Percentiles rank a stretch among this genome's conserved stretches.
phyloP scores from a whole-genome alignment of 2,888 invertebrate genomes.

The Baronia brevicornis region DNA sequence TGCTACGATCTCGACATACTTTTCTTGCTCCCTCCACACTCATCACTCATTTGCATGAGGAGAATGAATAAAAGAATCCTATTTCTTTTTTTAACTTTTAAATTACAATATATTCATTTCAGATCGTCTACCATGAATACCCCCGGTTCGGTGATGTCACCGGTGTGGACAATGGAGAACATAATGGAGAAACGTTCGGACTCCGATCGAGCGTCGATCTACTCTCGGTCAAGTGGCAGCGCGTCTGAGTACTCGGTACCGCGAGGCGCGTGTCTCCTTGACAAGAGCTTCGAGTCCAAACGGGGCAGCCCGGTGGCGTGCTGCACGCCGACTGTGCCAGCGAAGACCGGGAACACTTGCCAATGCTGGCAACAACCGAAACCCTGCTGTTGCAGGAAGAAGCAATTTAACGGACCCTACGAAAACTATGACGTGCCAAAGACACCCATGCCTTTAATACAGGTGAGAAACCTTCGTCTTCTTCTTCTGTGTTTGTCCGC shows the following conservation, averaged over 20 bases:
- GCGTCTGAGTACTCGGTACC: slow-evolving; percentile 80
- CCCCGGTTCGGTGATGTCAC: slow-evolving; percentile 68
- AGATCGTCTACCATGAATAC: slow-evolving; percentile 77
- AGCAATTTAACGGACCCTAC: slow-evolving; percentile 75
- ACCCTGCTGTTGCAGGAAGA: slow-evolving; percentile 56
- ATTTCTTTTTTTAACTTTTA: no score
- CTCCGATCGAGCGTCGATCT: slow-evolving; percentile 79
- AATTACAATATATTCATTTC: no score
- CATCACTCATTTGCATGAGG: no score
- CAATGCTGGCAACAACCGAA: slow-evolving; percentile 58
- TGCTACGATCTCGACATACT: no score
- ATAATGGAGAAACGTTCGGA: slow-evolving; percentile 64
- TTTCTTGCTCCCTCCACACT: no score
- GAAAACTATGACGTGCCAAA: slow-evolving; percentile 89
- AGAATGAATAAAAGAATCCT: no score
- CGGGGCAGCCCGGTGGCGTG: slow-evolving; percentile 56
- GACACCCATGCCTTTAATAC: slow-evolving; percentile 75
- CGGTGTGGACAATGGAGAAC: slow-evolving; percentile 76
- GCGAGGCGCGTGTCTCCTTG: slow-evolving; percentile 53
- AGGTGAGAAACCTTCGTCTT: slow-evolving; percentile 37
- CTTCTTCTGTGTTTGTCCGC: no score
- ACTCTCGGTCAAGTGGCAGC: slow-evolving; percentile 79
- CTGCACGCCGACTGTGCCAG: slow-evolving; percentile 77
- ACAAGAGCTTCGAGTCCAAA: slow-evolving; percentile 70
- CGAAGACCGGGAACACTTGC: slow-evolving; percentile 56